Evolutionary conservation across 1,140 invertebrate genomes (phyloP).

Genomic region (Mercenaria mercenaria): DNA sequence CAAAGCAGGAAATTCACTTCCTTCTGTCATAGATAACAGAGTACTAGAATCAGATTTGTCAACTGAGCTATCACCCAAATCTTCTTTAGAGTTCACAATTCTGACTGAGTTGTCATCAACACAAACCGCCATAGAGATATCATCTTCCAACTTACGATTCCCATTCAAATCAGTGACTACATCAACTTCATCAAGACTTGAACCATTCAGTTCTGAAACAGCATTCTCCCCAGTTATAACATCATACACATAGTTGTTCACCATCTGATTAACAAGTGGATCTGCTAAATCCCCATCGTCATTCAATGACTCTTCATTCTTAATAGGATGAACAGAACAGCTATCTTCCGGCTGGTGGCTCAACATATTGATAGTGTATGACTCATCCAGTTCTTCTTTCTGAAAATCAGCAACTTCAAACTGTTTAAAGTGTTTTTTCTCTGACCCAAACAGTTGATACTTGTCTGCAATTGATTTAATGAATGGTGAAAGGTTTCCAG

Average conservation of each 20-base stretch:
- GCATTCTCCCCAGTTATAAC: constrained; percentile 1
- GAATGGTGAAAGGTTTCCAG: constrained; percentile 71
- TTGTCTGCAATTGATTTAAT: constrained; percentile 69
- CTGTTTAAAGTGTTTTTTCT: constrained; percentile 7
- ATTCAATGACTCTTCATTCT: neutral
- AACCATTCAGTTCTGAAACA: neutral
- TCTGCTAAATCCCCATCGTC: neutral
- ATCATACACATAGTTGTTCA: constrained; percentile 64
- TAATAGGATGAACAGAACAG: neutral
- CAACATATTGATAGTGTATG: neutral
- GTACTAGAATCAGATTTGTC: neutral
- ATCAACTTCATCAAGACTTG: neutral
- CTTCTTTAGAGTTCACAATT: constrained; percentile 39
- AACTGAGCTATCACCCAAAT: neutral
- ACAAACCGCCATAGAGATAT: constrained; percentile 56
- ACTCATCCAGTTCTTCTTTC: neutral
- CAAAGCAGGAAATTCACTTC: neutral
- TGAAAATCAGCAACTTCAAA: neutral
- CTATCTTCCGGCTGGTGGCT: neutral
- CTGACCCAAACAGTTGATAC: constrained; percentile 65
- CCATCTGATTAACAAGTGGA: constrained; percentile 40
- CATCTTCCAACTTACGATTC: neutral
- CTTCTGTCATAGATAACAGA: constrained; percentile 17
- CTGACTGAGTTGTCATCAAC: constrained; percentile 51
- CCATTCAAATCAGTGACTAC: neutral